Evolutionary conservation across 2,113 vertebrate genomes (phyloP), one percentile per base, ranked within the genome.

Genomic region (Ivindomyrus marchei): DNA sequence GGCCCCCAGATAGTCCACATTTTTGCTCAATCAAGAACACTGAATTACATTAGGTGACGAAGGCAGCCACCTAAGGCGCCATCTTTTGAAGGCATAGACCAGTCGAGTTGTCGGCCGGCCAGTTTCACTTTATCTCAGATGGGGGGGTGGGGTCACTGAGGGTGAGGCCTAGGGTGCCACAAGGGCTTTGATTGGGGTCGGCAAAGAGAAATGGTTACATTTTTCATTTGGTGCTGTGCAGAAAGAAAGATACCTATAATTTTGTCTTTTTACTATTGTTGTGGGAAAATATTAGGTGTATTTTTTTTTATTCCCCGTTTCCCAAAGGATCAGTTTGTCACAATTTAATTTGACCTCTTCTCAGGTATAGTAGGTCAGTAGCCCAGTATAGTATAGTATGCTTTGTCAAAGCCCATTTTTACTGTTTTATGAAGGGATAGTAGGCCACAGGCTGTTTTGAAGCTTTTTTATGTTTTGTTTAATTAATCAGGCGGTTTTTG

Each of bases 371-470:
- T 50, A 31, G 85, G 47, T 86, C 85, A 86, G 36, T 53, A 87
- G 85, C 31, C 45, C 39, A 87, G 50, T 19, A 36, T 36, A 87
- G n/a, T 70, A 27, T 31, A 31, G 62, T 11, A 70, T 87, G n/a
- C 49, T 80, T 36, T 87, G 31, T 53, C 85, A 87, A n/a, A 87
- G 36, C 85, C n/a, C 50, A 21, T 87, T 87, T 31, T 39, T 87
- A 36, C n/a, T 9, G 47, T 86, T 47, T 15, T n/a, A 27, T 50
- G 21, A 27, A 56, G 15, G 31, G 27, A 15, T 53, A 11, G 27
- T 53, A n/a, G 49, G 31, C 46, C 85, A 17, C 46, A 19, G 85
- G 19, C 27, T 53, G 49, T 53, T 87, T 56, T 56, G 53, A 56
- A 56, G 53, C 53, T 21, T 17, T 56, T 87, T 45, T 49, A 46